Evolutionary conservation across 2,888 invertebrate genomes (phyloP).

Genomic region (Entomobrya multifasciata): DNA sequence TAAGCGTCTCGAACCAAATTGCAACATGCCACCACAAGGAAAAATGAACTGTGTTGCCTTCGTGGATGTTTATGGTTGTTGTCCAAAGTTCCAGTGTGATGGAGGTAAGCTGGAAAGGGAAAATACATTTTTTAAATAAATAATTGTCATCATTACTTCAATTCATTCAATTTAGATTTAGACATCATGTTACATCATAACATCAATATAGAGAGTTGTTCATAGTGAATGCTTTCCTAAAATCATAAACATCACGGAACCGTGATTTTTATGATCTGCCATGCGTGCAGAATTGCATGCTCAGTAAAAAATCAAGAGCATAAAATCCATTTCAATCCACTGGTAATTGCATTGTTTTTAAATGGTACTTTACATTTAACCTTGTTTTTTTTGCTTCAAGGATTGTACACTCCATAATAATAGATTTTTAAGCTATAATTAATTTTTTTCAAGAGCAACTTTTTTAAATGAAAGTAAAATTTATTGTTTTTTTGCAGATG

Average conservation of each 20-base stretch:
- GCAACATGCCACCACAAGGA: constrained; percentile 74
- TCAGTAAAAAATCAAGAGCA: background rate
- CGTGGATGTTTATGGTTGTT: constrained; percentile 76
- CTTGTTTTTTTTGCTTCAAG: constrained; percentile 29
- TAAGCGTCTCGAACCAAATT: constrained; percentile 73
- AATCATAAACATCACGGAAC: no score
- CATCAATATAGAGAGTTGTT: no score
- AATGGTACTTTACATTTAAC: background rate
- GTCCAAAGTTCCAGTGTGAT: constrained; percentile 78
- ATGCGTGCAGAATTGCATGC: constrained; percentile 46
- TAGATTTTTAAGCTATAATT: background rate
- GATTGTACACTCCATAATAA: background rate
- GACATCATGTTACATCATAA: constrained; percentile 8
- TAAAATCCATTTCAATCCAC: no score
- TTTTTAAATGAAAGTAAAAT: background rate
- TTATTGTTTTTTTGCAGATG: constrained; percentile 52
- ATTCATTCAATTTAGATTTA: no score
- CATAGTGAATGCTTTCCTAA: no score
- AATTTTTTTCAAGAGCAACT: background rate
- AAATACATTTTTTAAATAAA: no score
- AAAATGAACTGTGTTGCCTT: constrained; percentile 78
- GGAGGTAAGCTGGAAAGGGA: constrained; percentile 72
- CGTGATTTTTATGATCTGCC: background rate
- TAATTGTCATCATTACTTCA: no score
- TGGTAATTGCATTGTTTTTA: constrained; percentile 20